These are phyloP conservation scores for Seriola aureovittata DNA, from an alignment of 2,113 vertebrate genomes.

Conservation along the genomic window DNA sequence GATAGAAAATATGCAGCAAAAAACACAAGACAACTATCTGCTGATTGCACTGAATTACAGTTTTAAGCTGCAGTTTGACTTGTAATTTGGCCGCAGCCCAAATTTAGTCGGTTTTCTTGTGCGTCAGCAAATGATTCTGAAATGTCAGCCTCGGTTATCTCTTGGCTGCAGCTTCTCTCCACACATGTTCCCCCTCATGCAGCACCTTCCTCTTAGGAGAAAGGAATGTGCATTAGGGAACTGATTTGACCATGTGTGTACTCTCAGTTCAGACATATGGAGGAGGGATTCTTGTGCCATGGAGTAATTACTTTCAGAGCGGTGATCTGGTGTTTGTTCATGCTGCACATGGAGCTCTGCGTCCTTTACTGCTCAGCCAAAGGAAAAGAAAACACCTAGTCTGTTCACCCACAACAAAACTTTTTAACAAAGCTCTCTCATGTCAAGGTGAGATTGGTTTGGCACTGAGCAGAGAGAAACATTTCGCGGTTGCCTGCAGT, in stretches of 20 bases:
- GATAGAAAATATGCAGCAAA: no score
- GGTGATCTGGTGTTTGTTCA: constrained; percentile 43
- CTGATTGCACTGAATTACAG: no score
- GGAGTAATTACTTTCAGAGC: constrained; percentile 64
- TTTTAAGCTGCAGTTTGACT: no score
- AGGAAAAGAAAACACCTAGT: constrained; percentile 22
- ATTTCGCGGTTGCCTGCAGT: constrained; percentile 15
- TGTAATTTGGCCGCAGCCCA: not conserved
- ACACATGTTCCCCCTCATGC: constrained; percentile 25
- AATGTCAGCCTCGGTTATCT: constrained; percentile 30
- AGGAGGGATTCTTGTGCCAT: constrained; percentile 47
- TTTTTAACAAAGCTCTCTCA: constrained; percentile 33
- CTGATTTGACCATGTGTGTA: constrained; percentile 45
- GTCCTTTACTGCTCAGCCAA: constrained; percentile 45
- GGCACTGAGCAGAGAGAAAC: constrained; percentile 24
- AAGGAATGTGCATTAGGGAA: constrained; percentile 60
- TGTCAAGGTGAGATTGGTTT: constrained; percentile 46
- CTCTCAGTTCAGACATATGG: constrained; percentile 55
- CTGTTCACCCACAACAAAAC: constrained; percentile 39
- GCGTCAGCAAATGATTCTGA: constrained; percentile 11
- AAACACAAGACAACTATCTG: no score
- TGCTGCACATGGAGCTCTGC: constrained; percentile 20
- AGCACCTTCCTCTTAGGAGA: constrained; percentile 51
- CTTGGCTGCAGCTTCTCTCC: not conserved
- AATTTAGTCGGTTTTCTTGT: not conserved